A percentile compares a stretch with the other conserved stretches of the same genome.
These are phyloP conservation scores for Leptopilina drosophilae DNA, from an alignment of 2,888 invertebrate species.

Conservation along the genomic window DNA sequence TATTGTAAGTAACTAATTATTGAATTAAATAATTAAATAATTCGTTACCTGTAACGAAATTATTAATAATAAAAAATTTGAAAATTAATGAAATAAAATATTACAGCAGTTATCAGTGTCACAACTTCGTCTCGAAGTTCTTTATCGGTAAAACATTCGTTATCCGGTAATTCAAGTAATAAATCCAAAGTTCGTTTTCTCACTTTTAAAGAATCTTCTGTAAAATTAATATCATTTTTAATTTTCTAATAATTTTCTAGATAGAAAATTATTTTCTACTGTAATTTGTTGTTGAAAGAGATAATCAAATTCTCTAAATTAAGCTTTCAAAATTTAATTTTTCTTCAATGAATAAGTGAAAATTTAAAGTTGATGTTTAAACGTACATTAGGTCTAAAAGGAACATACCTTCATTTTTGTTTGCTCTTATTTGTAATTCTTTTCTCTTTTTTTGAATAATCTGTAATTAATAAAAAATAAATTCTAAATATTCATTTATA, in stretches of 20 bases:
- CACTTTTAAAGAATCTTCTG: not conserved
- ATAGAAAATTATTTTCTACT: too few species aligned
- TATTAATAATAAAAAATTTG: too few species aligned
- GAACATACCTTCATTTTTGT: too few species aligned
- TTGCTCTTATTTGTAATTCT: too few species aligned
- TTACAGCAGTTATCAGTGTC: not conserved
- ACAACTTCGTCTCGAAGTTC: not conserved
- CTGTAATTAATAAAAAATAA: not conserved
- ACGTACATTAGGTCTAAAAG: too few species aligned
- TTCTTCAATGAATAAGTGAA: too few species aligned
- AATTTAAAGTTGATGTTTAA: too few species aligned
- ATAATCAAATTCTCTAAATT: too few species aligned
- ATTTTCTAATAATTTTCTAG: too few species aligned
- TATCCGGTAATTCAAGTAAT: not conserved
- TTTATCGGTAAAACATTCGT: not conserved
- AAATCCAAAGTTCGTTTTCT: slow-evolving; percentile 6
- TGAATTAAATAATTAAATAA: not conserved
- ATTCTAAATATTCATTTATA: not conserved
- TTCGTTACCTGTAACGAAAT: not conserved
- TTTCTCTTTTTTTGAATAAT: too few species aligned
- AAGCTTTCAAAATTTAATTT: too few species aligned
- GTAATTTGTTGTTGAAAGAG: too few species aligned
- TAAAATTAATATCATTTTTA: not conserved
- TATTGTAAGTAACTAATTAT: not conserved
- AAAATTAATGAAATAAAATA: not conserved